Evolutionary conservation across 1,140 invertebrate species (phyloP).

Genomic region (Euura saliciscinereae): DNA sequence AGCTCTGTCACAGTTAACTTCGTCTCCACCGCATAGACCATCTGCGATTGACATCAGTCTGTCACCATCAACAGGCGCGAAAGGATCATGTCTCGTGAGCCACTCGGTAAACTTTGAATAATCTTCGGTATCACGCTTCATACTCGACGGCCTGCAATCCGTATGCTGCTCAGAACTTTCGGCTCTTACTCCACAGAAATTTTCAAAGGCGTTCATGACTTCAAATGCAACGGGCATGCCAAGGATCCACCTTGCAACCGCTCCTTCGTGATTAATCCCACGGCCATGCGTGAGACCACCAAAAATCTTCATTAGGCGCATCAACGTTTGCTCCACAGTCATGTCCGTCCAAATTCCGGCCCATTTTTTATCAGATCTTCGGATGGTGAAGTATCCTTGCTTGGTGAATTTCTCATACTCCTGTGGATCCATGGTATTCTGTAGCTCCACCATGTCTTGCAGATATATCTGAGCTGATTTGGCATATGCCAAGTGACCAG

Average conservation of each 20-base stretch:
- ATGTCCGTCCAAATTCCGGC: conserved; percentile 15
- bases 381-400: conserved; percentile 35
- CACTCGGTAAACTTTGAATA: not conserved
- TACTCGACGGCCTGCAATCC: not conserved
- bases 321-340: conserved; percentile 19
- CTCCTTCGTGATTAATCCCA: not conserved
- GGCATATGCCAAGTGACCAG: not conserved
- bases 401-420: conserved; percentile 22
- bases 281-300: not conserved
- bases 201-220: not conserved
- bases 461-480: conserved; percentile 12
- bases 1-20: conserved; percentile 39
- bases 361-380: conserved; percentile 31
- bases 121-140: not conserved
- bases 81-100: not conserved
- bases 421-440: not conserved
- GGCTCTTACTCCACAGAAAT: not conserved
- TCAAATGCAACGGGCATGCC: not conserved
- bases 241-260: conserved; percentile 20
- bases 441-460: conserved; percentile 8
- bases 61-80: not conserved
- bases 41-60: conserved; percentile 42
- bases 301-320: conserved; percentile 27
- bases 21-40: conserved; percentile 40
- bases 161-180: not conserved